A percentile compares a stretch with the other conserved stretches of the same genome.
These are phyloP conservation scores for Amblyopsis rosae DNA, from an alignment of 2,113 vertebrate genomes.

Conservation along the genomic window DNA sequence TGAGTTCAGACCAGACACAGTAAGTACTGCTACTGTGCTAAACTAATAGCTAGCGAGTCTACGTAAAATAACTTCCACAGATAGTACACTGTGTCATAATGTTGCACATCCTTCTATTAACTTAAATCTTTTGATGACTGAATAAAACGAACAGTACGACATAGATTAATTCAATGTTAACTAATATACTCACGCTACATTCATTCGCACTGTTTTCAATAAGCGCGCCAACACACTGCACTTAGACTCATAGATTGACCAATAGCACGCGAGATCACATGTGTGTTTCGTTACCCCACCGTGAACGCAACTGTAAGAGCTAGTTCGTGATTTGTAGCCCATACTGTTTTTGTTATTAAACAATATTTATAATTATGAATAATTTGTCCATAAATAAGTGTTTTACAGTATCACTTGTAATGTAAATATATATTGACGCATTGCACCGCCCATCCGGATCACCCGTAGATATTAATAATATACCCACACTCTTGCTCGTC, in stretches of 20 bases:
- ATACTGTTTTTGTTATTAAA: background rate
- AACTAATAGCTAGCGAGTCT: background rate
- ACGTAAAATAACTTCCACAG: too few relatives aligned
- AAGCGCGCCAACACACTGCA: constrained; percentile 57
- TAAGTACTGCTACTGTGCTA: background rate
- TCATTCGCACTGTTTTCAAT: constrained; percentile 24
- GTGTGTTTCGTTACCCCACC: background rate
- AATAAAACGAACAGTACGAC: too few relatives aligned
- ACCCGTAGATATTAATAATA: rapidly evolving
- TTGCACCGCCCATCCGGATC: constrained; percentile 32
- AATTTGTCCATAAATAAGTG: background rate
- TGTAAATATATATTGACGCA: background rate
- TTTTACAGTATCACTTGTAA: background rate
- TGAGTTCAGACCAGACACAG: background rate
- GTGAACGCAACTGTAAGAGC: too few relatives aligned
- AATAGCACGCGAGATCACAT: constrained; percentile 43
- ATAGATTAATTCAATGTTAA: background rate
- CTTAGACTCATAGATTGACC: constrained; percentile 23
- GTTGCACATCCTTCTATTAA: too few relatives aligned
- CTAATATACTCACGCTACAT: constrained; percentile 25
- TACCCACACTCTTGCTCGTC: background rate
- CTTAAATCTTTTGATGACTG: too few relatives aligned
- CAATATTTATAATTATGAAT: background rate
- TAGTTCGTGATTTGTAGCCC: too few relatives aligned
- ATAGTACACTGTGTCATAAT: too few relatives aligned